Percentiles rank a stretch among this genome's conserved stretches.
phyloP scores from a whole-genome alignment of 2,888 invertebrate genomes.

The Xanthia icteritia region DNA sequence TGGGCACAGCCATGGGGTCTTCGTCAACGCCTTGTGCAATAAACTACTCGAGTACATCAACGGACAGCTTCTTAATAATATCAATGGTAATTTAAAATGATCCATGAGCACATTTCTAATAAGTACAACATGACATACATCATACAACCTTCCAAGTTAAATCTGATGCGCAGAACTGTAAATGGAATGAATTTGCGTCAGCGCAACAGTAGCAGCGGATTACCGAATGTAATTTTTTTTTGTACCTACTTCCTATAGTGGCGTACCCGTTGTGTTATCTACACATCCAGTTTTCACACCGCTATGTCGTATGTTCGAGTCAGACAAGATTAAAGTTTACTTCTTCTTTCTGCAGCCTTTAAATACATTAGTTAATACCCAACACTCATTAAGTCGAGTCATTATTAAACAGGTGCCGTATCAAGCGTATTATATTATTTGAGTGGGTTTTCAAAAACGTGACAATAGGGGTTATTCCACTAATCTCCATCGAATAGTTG shows the following conservation, averaged over 20 bases:
- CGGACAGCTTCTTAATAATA: not conserved
- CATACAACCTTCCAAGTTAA: not conserved
- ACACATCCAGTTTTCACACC: slow-evolving; percentile 1
- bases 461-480: not conserved
- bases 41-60: not conserved
- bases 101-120: not conserved
- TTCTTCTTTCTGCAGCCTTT: not conserved
- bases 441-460: slow-evolving; percentile 26
- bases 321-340: not conserved
- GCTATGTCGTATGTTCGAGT: not conserved
- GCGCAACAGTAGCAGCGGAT: slow-evolving; percentile 21
- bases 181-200: slow-evolving; percentile 16
- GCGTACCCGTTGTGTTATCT: slow-evolving; percentile 22
- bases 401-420: not conserved
- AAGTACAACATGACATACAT: not conserved
- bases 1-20: not conserved
- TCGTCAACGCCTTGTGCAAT: not conserved
- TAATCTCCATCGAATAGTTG: not conserved
- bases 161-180: slow-evolving; percentile 6
- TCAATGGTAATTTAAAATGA: not conserved
- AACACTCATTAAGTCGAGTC: not conserved
- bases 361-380: not conserved
- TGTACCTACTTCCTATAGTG: slow-evolving; percentile 7
- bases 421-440: slow-evolving; percentile 2
- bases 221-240: slow-evolving; percentile 21